Evolutionary conservation across 2,888 invertebrate species (phyloP).

Genomic region (Chymomyza caudatula): DNA sequence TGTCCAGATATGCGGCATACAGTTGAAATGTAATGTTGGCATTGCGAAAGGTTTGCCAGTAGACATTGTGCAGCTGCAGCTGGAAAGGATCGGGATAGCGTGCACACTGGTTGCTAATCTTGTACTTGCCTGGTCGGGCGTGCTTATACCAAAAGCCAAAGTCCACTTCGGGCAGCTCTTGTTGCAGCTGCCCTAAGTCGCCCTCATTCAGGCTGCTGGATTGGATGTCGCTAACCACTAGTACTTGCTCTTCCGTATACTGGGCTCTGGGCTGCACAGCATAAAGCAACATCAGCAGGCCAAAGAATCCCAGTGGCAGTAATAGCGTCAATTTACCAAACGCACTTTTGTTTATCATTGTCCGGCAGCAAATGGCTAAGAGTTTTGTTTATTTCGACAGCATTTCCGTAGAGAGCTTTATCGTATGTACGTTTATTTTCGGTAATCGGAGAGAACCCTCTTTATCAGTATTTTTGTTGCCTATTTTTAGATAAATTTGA

Average conservation of each 20-base stretch:
- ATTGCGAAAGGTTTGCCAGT: slow-evolving; percentile 91
- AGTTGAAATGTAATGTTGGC: slow-evolving; percentile 91
- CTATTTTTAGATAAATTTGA: too few relatives aligned
- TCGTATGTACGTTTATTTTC: too few relatives aligned
- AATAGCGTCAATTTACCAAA: slow-evolving; percentile 37
- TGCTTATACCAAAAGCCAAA: slow-evolving; percentile 50
- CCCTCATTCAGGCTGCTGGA: slow-evolving; percentile 42
- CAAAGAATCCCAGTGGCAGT: slow-evolving; percentile 21
- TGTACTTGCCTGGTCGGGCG: slow-evolving; percentile 47
- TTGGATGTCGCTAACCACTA: not conserved
- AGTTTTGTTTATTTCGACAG: too few relatives aligned
- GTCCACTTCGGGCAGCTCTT: slow-evolving; percentile 53
- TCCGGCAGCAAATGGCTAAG: not conserved
- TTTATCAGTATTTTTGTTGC: too few relatives aligned
- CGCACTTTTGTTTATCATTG: slow-evolving; percentile 46
- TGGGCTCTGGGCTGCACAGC: slow-evolving; percentile 10
- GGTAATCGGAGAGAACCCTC: too few relatives aligned
- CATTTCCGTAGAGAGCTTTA: too few relatives aligned
- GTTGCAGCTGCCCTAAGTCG: slow-evolving; percentile 45
- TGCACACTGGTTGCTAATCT: slow-evolving; percentile 81
- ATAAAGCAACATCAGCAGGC: slow-evolving; percentile 37
- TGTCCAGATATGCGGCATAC: slow-evolving; percentile 92
- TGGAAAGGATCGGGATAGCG: slow-evolving; percentile 91
- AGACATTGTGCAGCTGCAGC: slow-evolving; percentile 92
- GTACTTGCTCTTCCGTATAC: not conserved